A percentile compares a stretch with the other conserved stretches of the same genome.
Conservation (phyloP, 2,113 vertebrate species). For the Megaleporinus macrocephalus region DNA sequence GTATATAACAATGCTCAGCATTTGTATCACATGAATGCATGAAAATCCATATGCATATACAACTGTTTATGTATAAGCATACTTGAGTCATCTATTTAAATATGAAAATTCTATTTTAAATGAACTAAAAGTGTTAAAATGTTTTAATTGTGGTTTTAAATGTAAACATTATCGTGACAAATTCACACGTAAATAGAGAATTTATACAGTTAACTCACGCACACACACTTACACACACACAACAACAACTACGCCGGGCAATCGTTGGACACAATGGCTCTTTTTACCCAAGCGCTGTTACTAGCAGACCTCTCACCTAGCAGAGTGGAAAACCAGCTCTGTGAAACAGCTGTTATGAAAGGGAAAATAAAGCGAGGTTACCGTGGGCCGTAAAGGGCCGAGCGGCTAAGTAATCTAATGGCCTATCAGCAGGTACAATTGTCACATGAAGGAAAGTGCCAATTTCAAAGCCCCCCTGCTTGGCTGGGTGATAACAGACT, state of each 20-base stretch:
- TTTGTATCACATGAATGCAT: too few species aligned
- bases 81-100: too few species aligned
- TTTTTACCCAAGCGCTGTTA: conserved; percentile 31
- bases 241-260: background rate
- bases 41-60: background rate
- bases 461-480: conserved; percentile 69
- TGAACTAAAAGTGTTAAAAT: too few species aligned
- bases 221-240: conserved; percentile 4
- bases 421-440: conserved; percentile 68
- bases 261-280: background rate
- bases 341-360: conserved; percentile 42
- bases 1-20: conserved; percentile 7
- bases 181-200: too few species aligned
- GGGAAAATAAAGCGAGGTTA: conserved; percentile 49
- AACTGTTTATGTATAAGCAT: too few species aligned
- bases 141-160: too few species aligned
- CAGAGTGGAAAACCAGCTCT: conserved; percentile 29
- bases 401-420: conserved; percentile 68
- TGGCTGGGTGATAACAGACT: conserved; percentile 67
- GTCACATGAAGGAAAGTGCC: conserved; percentile 71
- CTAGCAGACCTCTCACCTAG: conserved; percentile 31
- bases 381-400: conserved; percentile 42
- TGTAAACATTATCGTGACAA: background rate
- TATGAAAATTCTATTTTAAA: too few species aligned
- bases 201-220: too few species aligned